Evolutionary conservation across 1,140 invertebrate genomes (phyloP), one percentile per base, ranked within the genome.

Genomic region (Orchesella cincta): DNA sequence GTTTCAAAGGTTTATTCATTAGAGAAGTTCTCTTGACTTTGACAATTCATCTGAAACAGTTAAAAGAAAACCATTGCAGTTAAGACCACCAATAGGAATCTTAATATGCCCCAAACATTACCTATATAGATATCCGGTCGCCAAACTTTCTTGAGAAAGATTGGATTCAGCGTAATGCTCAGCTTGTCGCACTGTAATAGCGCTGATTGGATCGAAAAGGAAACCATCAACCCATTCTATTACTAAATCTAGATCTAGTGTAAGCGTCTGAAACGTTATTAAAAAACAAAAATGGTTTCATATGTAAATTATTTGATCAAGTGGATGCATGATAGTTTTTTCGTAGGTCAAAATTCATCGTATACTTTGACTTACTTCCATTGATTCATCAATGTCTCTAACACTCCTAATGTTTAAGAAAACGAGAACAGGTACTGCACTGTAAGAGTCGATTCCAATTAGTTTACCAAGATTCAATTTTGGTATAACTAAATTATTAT

Each of bases 171-270:
- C 1, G 77, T 78, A 29, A 57, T 78, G n/a, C n/a, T n/a, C n/a
- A n/a, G n/a, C n/a, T 31, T 29, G 39, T 51, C 75, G 35, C 20
- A 35, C 29, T 67, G 35, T 75, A 14, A 34, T 39, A 1, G 33
- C 35, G 33, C 39, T 52, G 26, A 54, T 36, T 8, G 64, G 36
- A 39, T 78, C 77, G 36, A 78, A 78, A 12, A 78, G 64, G 20
- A 52, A n/a, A 16, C 77, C 77, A 33, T 78, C 77, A 5, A 78
- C n/a, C 77, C 77, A 78, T 51, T 78, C 77, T 28, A 78, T 74
- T 23, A 54, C 51, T 28, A 73, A 46, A 51, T 73, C 71, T 12
- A 73, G 23, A 28, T 73, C 71, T 35, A 73, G 71, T 1, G 23
- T 51, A 12, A 73, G 3, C 14, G 34, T 51, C 71, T 73, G 23